Evolutionary conservation across 2,113 vertebrate genomes (phyloP), one percentile per base, ranked within the genome.

Genomic region (Datnioides undecimradiatus): DNA sequence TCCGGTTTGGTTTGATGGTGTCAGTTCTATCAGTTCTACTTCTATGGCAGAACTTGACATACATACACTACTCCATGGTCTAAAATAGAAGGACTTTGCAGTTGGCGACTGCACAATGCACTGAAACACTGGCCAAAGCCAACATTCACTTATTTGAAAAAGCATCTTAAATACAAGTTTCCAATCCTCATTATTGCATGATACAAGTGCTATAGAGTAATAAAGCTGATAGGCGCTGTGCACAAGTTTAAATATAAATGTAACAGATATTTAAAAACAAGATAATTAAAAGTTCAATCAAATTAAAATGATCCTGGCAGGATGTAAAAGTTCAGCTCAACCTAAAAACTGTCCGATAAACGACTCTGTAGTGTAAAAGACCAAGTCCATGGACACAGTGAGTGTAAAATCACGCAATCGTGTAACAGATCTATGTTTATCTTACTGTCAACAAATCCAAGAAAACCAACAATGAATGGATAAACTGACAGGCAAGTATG

Each of bases 111-210:
- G 23, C 29, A 40, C 33, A 3, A 8, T 19, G 45, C 60, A 21
- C 33, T 43, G 38, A 52, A 17, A 43, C 17, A 25, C 27, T 62
- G 57, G 38, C 38, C 72, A 45, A 29, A 64, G 31, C 38, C 52
- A 46, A 60, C 49, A 58, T 38, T 69, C 21, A 65, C 12, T 3
- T 14, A 31, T 23, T 41, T 8, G 0, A 54, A 71, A 62, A 70
- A 55, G 10, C 16, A 38, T 58, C 41, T 43, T 36, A 79, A 79
- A 54, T 41, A 69, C 57, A 71, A 11, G 16, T 55, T 16, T 25
- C 52, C n/a, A 13, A 21, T 46, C 8, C 31, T 75, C 62, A 25
- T 83, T 79, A 73, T 88, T 88, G 74, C 82, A 73, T 88, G 59
- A 79, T 76, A 77, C 23, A 51, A 64, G 64, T 79, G 79, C 27